Evolutionary conservation across 2,888 invertebrate species (phyloP).

Genomic region (Ochropacha duplaris): DNA sequence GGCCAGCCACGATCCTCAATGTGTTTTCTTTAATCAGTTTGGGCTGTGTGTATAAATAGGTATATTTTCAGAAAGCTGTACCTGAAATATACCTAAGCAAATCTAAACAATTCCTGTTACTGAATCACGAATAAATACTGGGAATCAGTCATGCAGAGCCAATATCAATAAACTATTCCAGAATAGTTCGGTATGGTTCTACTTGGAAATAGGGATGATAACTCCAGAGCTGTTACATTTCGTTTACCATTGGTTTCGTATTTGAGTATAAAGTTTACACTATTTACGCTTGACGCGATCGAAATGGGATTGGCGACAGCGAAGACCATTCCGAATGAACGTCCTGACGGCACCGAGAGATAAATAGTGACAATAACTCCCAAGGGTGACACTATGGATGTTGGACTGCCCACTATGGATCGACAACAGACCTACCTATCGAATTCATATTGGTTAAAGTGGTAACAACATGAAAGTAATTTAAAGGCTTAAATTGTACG

Average conservation of each 20-base stretch:
- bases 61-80: background rate
- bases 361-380: slow-evolving; percentile 50
- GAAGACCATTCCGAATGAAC: slow-evolving; percentile 34
- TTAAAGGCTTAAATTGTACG: too few relatives aligned
- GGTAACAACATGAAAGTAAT: too few relatives aligned
- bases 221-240: slow-evolving; percentile 34
- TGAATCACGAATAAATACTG: background rate
- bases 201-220: slow-evolving; percentile 11
- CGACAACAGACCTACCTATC: background rate
- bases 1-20: background rate
- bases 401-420: slow-evolving; percentile 7
- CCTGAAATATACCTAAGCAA: background rate
- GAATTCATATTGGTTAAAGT: background rate
- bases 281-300: slow-evolving; percentile 13
- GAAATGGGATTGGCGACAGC: slow-evolving; percentile 42
- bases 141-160: slow-evolving; percentile 12
- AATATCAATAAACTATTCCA: slow-evolving; percentile 31
- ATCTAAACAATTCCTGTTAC: background rate
- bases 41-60: too few relatives aligned
- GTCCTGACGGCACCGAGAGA: slow-evolving; percentile 40
- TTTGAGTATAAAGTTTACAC: background rate
- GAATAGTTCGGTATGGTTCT: slow-evolving; percentile 18
- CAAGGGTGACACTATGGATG: slow-evolving; percentile 33
- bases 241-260: slow-evolving; percentile 19
- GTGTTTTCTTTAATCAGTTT: background rate